A percentile compares a stretch with the other conserved stretches of the same genome.
Evolutionary conservation across 2,888 invertebrate species (phyloP).

Genomic region (Glyphotaelius pellucidus): DNA sequence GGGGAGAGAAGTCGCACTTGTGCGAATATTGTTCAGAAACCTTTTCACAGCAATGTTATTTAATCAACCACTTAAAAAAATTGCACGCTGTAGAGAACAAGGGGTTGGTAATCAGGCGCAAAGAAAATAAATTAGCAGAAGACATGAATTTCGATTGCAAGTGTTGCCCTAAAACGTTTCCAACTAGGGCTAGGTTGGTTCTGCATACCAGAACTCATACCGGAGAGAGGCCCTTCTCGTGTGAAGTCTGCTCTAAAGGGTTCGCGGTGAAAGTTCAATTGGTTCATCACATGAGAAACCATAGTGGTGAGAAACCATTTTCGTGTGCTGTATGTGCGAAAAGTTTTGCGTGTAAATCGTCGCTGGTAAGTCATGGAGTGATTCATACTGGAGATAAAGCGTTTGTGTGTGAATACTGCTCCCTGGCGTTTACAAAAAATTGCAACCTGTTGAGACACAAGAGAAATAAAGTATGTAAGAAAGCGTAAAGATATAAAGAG

Average conservation of each 20-base stretch:
- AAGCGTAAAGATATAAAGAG: not conserved
- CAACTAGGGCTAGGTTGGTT: not conserved
- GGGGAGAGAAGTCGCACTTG: not conserved
- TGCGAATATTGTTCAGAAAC: not conserved
- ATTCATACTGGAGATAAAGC: not conserved
- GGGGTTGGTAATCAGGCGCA: not conserved
- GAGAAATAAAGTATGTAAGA: not conserved
- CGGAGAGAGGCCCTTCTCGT: not conserved
- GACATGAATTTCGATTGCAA: not conserved
- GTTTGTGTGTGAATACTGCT: not conserved
- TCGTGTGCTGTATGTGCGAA: not conserved
- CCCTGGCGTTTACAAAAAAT: not conserved
- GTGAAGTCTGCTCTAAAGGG: not conserved
- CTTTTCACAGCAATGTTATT: not conserved
- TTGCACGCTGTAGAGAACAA: not conserved
- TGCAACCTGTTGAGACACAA: not conserved
- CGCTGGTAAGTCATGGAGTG: not conserved
- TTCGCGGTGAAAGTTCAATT: not conserved
- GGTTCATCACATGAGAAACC: not conserved
- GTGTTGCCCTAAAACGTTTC: not conserved
- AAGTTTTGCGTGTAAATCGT: not conserved
- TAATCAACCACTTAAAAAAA: not conserved
- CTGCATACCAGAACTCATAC: not conserved
- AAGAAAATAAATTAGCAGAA: not conserved
- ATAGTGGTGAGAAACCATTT: conserved; percentile 15